A percentile compares a stretch with the other conserved stretches of the same genome.
These are phyloP conservation scores for Drosophila hawaiiensis DNA, from an alignment of 2,888 invertebrate species.

Conservation along the genomic window DNA sequence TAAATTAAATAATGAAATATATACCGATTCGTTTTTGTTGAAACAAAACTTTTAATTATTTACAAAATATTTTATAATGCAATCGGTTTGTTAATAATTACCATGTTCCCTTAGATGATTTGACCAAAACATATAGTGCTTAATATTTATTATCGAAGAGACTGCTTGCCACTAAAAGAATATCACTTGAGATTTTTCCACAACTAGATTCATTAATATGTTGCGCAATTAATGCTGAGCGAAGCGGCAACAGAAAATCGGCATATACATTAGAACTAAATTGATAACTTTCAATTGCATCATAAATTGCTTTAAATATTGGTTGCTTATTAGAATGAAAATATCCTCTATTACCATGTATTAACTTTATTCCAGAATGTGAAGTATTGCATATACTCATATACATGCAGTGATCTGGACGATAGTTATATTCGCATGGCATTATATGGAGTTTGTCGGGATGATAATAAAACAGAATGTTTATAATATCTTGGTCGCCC, in stretches of 20 bases:
- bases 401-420: constrained; percentile 98
- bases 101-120: no score
- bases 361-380: constrained; percentile 89
- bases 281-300: constrained; percentile 87
- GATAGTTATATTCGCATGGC: constrained; percentile 95
- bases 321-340: constrained; percentile 95
- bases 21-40: background rate
- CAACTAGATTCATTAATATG: constrained; percentile 88
- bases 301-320: constrained; percentile 91
- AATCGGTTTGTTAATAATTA: background rate
- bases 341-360: constrained; percentile 95
- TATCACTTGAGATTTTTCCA: constrained; percentile 87
- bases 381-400: constrained; percentile 91
- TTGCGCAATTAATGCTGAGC: constrained; percentile 86
- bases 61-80: background rate
- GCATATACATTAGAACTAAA: constrained; percentile 86
- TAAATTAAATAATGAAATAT: background rate
- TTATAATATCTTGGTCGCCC: constrained; percentile 98
- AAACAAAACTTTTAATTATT: background rate
- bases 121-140: background rate
- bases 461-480: constrained; percentile 93
- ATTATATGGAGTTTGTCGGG: constrained; percentile 92
- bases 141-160: constrained; percentile 82
- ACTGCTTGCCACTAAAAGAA: constrained; percentile 85
- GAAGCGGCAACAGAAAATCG: constrained; percentile 75